A percentile compares a stretch with the other conserved stretches of the same genome.
phyloP scores from a whole-genome alignment of 2,888 invertebrate species.

The Ophion slaviceki region DNA sequence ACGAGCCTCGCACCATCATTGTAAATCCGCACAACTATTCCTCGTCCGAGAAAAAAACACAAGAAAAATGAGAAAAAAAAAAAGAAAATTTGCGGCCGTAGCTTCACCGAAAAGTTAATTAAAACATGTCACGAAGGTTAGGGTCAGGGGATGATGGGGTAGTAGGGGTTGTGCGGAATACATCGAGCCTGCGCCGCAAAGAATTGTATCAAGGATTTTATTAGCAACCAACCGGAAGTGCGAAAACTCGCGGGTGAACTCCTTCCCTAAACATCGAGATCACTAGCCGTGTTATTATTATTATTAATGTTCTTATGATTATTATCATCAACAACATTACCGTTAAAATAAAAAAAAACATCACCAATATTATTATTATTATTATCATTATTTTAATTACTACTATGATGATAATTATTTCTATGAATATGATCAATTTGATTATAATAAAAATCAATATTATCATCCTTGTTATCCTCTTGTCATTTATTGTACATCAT shows the following conservation, averaged over 20 bases:
- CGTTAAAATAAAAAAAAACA: too few species aligned
- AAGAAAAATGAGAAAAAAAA: neutral
- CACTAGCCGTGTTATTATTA: neutral
- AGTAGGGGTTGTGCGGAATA: neutral
- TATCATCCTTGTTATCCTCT: too few species aligned
- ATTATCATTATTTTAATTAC: too few species aligned
- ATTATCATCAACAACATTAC: too few species aligned
- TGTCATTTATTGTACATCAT: too few species aligned
- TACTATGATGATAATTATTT: too few species aligned
- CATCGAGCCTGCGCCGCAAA: neutral
- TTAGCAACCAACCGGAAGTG: neutral
- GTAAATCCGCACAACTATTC: slow-evolving; percentile 55
- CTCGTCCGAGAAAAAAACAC: slow-evolving; percentile 1
- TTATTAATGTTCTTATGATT: too few species aligned
- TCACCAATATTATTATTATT: too few species aligned
- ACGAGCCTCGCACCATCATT: neutral
- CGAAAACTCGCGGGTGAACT: neutral
- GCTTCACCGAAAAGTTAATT: slow-evolving; percentile 23
- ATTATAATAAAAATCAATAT: too few species aligned
- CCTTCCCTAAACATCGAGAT: neutral
- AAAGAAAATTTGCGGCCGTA: neutral
- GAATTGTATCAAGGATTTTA: slow-evolving; percentile 12
- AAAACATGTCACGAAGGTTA: neutral
- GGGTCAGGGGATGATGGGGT: neutral
- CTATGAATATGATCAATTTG: too few species aligned